phyloP scores from a whole-genome alignment of 1,140 invertebrate genomes.

The Camponotus pennsylvanicus region DNA sequence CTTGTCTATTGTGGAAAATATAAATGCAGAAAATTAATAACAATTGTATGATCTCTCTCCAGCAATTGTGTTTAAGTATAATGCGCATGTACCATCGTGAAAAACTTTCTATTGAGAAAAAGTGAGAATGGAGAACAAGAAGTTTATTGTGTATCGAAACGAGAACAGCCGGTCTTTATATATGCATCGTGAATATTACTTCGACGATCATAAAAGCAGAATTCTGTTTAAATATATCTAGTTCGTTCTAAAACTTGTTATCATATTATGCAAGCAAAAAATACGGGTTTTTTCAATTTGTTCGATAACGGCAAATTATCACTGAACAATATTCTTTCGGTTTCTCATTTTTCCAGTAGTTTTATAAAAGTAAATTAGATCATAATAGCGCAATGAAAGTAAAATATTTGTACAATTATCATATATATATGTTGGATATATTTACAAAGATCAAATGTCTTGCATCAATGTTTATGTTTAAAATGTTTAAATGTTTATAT shows the following conservation, averaged over 20 bases:
- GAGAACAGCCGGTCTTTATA: slow-evolving; percentile 44
- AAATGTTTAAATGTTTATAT: slow-evolving; percentile 15
- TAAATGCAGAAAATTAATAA: background rate
- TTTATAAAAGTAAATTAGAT: background rate
- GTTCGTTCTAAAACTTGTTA: background rate
- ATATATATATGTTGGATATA: background rate
- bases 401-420: too few species aligned
- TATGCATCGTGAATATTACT: background rate
- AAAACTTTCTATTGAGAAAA: background rate
- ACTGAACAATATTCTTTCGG: background rate
- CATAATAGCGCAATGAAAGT: background rate
- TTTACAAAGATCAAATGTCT: background rate
- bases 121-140: slow-evolving; percentile 52
- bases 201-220: background rate
- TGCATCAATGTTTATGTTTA: background rate
- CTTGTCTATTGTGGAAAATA: background rate
- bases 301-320: background rate
- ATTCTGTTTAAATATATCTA: slow-evolving; percentile 12
- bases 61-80: background rate
- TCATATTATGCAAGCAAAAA: background rate
- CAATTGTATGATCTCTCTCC: background rate
- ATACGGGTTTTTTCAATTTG: background rate
- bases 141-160: slow-evolving; percentile 46
- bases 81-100: background rate
- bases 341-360: background rate